Conservation (phyloP, 2,797 vertebrate species). For the Capromys pilorides region DNA sequence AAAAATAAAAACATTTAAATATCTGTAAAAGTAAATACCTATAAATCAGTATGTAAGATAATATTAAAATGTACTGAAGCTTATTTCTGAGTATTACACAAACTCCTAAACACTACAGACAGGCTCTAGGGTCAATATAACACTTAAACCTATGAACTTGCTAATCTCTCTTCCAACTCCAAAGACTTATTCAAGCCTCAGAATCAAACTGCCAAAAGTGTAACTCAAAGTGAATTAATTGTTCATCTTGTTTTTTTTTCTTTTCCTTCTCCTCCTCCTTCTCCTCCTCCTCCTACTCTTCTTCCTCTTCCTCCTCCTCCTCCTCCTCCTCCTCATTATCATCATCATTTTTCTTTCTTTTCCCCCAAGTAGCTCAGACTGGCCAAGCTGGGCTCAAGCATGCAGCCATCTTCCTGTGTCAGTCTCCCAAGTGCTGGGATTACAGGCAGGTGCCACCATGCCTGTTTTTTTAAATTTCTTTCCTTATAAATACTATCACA, state of each 20-base stretch:
- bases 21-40: not conserved
- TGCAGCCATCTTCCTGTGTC: not conserved
- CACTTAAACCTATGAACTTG: not conserved
- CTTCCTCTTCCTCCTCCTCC: too few species aligned
- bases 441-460: not conserved
- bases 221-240: not conserved
- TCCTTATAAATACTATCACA: not conserved
- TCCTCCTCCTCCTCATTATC: not conserved
- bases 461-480: not conserved
- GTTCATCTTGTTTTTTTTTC: not conserved
- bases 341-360: not conserved
- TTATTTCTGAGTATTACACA: not conserved
- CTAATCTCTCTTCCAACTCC: not conserved
- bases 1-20: conserved; percentile 10
- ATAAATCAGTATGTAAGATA: not conserved
- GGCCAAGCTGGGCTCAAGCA: not conserved
- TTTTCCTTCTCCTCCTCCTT: too few species aligned
- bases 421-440: not conserved
- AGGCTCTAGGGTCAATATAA: not conserved
- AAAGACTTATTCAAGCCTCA: not conserved
- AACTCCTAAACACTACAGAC: not conserved
- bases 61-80: not conserved
- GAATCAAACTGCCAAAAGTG: not conserved
- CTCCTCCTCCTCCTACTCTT: too few species aligned
- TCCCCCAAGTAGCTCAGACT: not conserved